Conservation (phyloP, 1,140 invertebrate genomes). For the Macrobrachium nipponense region DNA sequence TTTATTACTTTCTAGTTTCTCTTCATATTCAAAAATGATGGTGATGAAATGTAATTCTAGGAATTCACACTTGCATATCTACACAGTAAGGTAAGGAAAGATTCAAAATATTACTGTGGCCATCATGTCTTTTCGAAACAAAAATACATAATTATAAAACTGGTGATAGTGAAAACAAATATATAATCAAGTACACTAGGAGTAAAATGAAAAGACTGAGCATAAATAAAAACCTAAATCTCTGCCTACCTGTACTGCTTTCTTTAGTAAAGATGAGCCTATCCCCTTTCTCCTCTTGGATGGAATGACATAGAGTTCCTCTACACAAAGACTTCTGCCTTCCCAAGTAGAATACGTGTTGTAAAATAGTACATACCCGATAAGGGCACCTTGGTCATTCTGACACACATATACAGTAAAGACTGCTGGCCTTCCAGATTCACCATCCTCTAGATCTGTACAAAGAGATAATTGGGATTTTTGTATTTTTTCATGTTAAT, state of each 20-base stretch:
- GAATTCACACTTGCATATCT: too few species aligned
- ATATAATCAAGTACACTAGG: not conserved
- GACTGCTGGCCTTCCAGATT: not conserved
- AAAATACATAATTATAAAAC: too few species aligned
- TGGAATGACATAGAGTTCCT: constrained; percentile 12
- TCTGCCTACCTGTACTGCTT: not conserved
- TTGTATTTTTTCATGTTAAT: too few species aligned
- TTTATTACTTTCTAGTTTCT: too few species aligned
- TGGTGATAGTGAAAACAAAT: too few species aligned
- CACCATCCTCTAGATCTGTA: constrained; percentile 18
- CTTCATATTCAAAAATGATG: too few species aligned
- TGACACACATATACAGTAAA: not conserved
- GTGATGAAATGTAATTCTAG: too few species aligned
- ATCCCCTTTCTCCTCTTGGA: constrained; percentile 3
- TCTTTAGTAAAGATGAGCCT: constrained; percentile 5
- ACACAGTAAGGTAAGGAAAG: too few species aligned
- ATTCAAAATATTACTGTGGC: too few species aligned
- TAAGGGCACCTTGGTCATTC: not conserved
- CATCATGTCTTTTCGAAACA: too few species aligned
- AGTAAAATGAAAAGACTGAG: not conserved
- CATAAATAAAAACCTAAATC: not conserved
- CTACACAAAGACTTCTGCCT: not conserved
- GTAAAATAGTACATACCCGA: constrained; percentile 17
- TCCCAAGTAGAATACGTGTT: constrained; percentile 33
- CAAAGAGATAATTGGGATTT: too few species aligned